Base-by-base conservation (phyloP, 2,797 vertebrate species). In the Cheirogaleus major region DNA sequence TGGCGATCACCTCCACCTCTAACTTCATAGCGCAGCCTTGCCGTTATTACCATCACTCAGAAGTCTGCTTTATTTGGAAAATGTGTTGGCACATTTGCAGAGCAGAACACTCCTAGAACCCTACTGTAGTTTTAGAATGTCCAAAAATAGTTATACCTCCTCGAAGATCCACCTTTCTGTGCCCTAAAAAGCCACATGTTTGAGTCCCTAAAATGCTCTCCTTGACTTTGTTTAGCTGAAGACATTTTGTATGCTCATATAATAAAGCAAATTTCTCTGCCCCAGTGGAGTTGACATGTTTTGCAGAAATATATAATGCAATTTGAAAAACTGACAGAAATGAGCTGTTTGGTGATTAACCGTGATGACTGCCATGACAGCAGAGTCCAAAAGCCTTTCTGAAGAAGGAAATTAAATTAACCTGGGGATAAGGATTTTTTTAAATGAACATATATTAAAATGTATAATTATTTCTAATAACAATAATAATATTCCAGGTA, bases 331-430 rank as follows among this genome's bases (percentile, higher is more conserved):
- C n/a, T 87, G 83, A 93, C 38, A 59, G 22, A 95, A 96, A 84
- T 92, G 41, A 67, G 38, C 6, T 10, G 3, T 95, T 97, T 55
- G 59, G 27, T 86, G 32, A 84, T 96, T 95, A 79, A 82, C n/a
- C 2, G 89, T 52, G 73, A 91, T 89, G 76, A 18, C 11, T 95
- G 6, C 35, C 79, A 3, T 86, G 75, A 94, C 52, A 94, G 52
- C n/a, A 95, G 17, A 15, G 41, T 38, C 81, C 23, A 75, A 73
- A 95, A 96, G 11, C 32, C 35, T 72, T 96, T 81, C 67, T 25
- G 91, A 96, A 96, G 61, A 88, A 73, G 14, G 30, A 14, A 93
- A 2, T 38, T 50, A 91, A 93, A 27, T 93, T 93, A 93, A 92
- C 76, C 76, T 79, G 82, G 25, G 20, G 55, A 79, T 93, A 95